A percentile compares a stretch with the other conserved stretches of the same genome.
phyloP scores from a whole-genome alignment of 2,113 vertebrate species.

The Rhizomys pruinosus region DNA sequence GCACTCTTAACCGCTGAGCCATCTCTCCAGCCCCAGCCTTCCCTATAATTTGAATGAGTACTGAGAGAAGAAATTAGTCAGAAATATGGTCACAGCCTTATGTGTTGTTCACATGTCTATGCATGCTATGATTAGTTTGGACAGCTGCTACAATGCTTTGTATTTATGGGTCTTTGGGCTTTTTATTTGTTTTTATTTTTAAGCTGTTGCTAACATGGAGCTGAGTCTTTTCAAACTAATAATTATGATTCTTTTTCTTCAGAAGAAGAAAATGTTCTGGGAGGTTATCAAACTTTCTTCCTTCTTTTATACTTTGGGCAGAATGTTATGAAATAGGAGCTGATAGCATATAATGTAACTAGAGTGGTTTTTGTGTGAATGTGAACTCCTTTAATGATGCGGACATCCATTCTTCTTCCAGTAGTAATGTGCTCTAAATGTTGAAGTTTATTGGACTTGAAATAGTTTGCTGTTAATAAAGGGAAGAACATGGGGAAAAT shows the following conservation, averaged over 20 bases:
- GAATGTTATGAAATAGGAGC: slow-evolving; percentile 38
- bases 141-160: background rate
- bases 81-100: background rate
- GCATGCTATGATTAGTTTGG: background rate
- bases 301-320: background rate
- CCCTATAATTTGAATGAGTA: background rate
- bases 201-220: slow-evolving; percentile 11
- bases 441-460: slow-evolving; percentile 21
- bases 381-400: slow-evolving; percentile 17
- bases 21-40: too few relatives aligned
- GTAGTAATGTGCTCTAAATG: slow-evolving; percentile 31
- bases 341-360: slow-evolving; percentile 17
- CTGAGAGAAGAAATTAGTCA: slow-evolving; percentile 29
- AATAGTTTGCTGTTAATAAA: background rate
- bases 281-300: slow-evolving; percentile 4
- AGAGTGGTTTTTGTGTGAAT: background rate
- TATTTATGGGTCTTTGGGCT: background rate
- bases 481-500: background rate
- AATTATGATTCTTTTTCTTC: slow-evolving; percentile 23
- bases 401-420: background rate
- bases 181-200: background rate
- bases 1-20: too few relatives aligned
- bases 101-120: background rate
- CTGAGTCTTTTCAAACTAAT: slow-evolving; percentile 23
- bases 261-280: slow-evolving; percentile 33